phyloP scores from a whole-genome alignment of 1,140 invertebrate genomes.

The Magallana ariakensis region DNA sequence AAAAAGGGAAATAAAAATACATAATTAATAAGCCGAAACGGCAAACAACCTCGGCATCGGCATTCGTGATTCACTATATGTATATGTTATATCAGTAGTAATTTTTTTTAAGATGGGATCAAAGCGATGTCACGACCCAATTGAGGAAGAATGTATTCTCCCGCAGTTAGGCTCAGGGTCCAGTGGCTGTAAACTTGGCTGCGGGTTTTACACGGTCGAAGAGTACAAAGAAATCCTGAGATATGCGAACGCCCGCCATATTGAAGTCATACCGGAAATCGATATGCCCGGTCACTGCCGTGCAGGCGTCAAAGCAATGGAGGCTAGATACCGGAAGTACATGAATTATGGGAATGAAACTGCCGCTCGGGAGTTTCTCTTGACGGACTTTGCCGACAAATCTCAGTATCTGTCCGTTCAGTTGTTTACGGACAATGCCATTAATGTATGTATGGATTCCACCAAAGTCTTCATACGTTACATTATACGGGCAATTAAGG shows the following conservation, averaged over 20 bases:
- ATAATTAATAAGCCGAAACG: too few relatives aligned
- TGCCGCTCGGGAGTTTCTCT: constrained; percentile 60
- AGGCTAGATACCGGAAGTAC: constrained; percentile 58
- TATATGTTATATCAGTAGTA: too few relatives aligned
- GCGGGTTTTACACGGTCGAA: constrained; percentile 70
- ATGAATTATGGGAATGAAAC: constrained; percentile 54
- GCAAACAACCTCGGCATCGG: too few relatives aligned
- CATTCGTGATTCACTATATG: too few relatives aligned
- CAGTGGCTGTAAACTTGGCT: constrained; percentile 56
- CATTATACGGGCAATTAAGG: constrained; percentile 61
- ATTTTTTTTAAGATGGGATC: constrained; percentile 68
- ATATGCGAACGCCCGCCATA: constrained; percentile 68
- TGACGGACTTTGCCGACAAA: constrained; percentile 70
- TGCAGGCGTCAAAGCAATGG: constrained; percentile 74
- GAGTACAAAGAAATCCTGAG: constrained; percentile 73
- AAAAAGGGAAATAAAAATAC: too few relatives aligned
- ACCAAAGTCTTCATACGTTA: constrained; percentile 70
- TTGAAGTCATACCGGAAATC: constrained; percentile 77
- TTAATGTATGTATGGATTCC: constrained; percentile 75
- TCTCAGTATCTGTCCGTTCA: constrained; percentile 74
- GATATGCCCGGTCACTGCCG: constrained; percentile 77
- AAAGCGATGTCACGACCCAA: constrained; percentile 69
- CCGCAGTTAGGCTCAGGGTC: constrained; percentile 73
- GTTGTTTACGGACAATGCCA: constrained; percentile 74
- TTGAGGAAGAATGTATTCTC: constrained; percentile 64